Conservation (phyloP, 2,888 invertebrate species). For the Selenia dentaria region DNA sequence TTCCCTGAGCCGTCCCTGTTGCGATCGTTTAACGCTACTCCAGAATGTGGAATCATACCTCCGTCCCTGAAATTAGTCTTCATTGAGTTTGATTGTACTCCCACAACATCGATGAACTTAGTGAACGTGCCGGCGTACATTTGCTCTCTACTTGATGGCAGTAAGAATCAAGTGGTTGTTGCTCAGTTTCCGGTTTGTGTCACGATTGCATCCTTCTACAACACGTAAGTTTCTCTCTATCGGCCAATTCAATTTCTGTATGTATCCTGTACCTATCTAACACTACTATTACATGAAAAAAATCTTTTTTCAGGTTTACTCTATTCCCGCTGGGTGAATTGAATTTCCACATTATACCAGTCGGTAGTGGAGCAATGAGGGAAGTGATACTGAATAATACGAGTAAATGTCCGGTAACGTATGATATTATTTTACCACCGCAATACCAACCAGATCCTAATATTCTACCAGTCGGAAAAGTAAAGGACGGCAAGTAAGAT, state of each 20-base stretch:
- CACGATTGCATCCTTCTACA: constrained; percentile 75
- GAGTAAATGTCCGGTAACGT: constrained; percentile 84
- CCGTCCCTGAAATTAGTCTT: constrained; percentile 51
- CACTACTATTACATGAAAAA: too few relatives aligned
- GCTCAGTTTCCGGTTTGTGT: constrained; percentile 75
- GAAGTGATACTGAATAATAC: constrained; percentile 84
- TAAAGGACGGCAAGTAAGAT: constrained; percentile 64
- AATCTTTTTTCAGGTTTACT: constrained; percentile 69
- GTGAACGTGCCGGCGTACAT: constrained; percentile 68
- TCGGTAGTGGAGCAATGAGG: constrained; percentile 77
- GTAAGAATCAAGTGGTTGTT: constrained; percentile 71
- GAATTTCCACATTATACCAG: constrained; percentile 84
- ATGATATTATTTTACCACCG: constrained; percentile 65
- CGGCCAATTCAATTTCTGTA: background rate
- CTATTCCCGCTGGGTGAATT: constrained; percentile 84
- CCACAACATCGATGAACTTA: constrained; percentile 69
- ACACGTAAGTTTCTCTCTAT: constrained; percentile 58
- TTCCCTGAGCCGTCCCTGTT: constrained; percentile 72
- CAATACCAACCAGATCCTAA: constrained; percentile 51
- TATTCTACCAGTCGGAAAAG: constrained; percentile 34
- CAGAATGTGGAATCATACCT: constrained; percentile 65
- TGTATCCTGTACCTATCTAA: too few relatives aligned
- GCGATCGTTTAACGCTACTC: constrained; percentile 58
- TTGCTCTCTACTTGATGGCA: constrained; percentile 73
- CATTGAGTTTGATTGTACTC: constrained; percentile 70